Evolutionary conservation across 1,140 invertebrate species (phyloP).

Genomic region (Nylanderia fulva): DNA sequence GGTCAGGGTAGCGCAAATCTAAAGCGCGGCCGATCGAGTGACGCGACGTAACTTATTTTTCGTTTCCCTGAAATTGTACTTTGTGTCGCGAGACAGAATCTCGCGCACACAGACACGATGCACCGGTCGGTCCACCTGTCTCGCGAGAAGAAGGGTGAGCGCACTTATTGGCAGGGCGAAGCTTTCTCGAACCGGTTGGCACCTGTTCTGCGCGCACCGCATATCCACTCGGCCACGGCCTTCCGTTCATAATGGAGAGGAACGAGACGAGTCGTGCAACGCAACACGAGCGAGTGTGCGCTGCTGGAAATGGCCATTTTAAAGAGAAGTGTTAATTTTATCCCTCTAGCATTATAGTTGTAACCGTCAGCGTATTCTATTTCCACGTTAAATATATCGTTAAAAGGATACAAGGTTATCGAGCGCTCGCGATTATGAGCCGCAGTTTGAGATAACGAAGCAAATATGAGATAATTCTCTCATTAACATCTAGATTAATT

Average conservation of each 20-base stretch:
- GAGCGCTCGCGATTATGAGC: not conserved
- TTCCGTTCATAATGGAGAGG: slow-evolving; percentile 65
- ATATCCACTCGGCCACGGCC: slow-evolving; percentile 63
- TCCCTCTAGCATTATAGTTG: not conserved
- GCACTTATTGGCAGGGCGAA: slow-evolving; percentile 62
- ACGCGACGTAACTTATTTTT: slow-evolving; percentile 17
- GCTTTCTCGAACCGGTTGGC: slow-evolving; percentile 75
- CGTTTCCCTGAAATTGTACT: slow-evolving; percentile 20
- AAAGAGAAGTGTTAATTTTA: slow-evolving; percentile 22
- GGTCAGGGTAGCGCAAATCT: not conserved
- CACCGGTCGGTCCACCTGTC: slow-evolving; percentile 58
- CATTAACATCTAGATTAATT: too few species aligned
- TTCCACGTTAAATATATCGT: not conserved
- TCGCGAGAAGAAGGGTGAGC: slow-evolving; percentile 52
- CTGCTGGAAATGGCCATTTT: slow-evolving; percentile 37
- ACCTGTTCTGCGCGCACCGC: slow-evolving; percentile 67
- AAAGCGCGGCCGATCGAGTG: not conserved
- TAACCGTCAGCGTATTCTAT: not conserved
- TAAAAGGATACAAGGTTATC: not conserved
- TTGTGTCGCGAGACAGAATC: slow-evolving; percentile 6
- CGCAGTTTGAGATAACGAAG: too few species aligned
- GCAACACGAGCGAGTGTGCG: not conserved
- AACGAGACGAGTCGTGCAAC: slow-evolving; percentile 28
- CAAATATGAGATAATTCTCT: too few species aligned
- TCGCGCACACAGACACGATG: slow-evolving; percentile 35